Conservation (phyloP, 1,140 invertebrate species). For the Thaumetopoea pityocampa region DNA sequence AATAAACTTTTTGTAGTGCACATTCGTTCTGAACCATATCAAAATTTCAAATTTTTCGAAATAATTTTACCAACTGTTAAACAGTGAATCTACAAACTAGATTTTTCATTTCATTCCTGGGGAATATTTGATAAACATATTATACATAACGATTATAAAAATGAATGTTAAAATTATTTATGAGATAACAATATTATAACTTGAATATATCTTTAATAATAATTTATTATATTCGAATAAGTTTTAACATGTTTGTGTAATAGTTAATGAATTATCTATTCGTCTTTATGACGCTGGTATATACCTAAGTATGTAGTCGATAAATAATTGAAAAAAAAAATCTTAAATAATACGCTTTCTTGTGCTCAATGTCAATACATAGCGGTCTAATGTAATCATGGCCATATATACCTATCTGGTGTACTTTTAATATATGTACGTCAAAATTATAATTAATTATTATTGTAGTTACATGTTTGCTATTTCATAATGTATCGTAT, state of each 20-base stretch:
- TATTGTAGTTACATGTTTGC: slow-evolving; percentile 22
- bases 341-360: slow-evolving; percentile 64
- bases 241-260: slow-evolving; percentile 49
- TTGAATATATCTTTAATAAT: slow-evolving; percentile 40
- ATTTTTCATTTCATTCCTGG: slow-evolving; percentile 33
- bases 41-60: slow-evolving; percentile 57
- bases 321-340: slow-evolving; percentile 34
- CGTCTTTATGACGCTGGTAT: slow-evolving; percentile 71
- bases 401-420: slow-evolving; percentile 24
- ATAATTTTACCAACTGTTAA: slow-evolving; percentile 30
- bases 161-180: slow-evolving; percentile 32
- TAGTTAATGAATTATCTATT: slow-evolving; percentile 48
- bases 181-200: slow-evolving; percentile 25
- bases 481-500: slow-evolving; percentile 22
- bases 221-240: slow-evolving; percentile 61
- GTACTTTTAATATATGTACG: slow-evolving; percentile 37
- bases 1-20: slow-evolving; percentile 62
- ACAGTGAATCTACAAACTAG: slow-evolving; percentile 14
- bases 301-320: slow-evolving; percentile 32
- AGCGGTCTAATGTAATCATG: slow-evolving; percentile 63
- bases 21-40: slow-evolving; percentile 57
- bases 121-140: slow-evolving; percentile 30
- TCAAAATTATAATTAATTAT: slow-evolving; percentile 15
- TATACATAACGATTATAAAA: slow-evolving; percentile 29
- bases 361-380: slow-evolving; percentile 70